Evolutionary conservation across 2,113 vertebrate genomes (phyloP), one percentile per base, ranked within the genome.

Genomic region (Phoenicopterus ruber): DNA sequence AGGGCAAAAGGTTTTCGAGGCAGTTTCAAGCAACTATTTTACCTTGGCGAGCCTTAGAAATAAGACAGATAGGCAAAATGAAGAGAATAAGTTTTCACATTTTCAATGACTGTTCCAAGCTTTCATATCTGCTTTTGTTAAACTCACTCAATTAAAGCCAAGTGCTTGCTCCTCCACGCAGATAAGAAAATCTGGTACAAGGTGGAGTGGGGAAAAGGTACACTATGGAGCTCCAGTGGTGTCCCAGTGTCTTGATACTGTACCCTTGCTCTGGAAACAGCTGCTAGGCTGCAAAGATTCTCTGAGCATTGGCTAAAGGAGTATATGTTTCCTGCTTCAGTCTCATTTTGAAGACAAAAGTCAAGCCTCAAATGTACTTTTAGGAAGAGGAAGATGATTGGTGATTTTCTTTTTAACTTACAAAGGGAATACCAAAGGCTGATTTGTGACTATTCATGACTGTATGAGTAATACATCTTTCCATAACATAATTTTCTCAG

Each of bases 391-490:
- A 90, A 78, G 42, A 32, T 67, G 55, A 76, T 50, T 62, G 61
- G 28, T 61, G 46, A 72, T 89, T 79, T 65, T 46, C 61, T 82
- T 83, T 81, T 70, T 88, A 44, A 47, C 79, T 79, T 81, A 74
- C 62, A 77, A 50, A 91, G 50, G 46, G 47, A 93, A 69, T 65
- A 66, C 72, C 73, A 40, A 91, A 74, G 49, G 12, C 42, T 94
- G 90, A 88, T 95, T 93, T 95, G 91, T 94, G 78, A 19, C 77
- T 85, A 38, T 31, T 93, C 58, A 7, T 85, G 94, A n/a, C 89
- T 93, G 36, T 66, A 54, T 62, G 77, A 84, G 74, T 86, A 92
- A 94, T 90, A 77, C 47, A 57, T 95, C 71, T 90, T 87, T 42
- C 82, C 74, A 67, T 90, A 93, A 77, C 29, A 50, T 69, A 82